Percentiles rank a stretch among this genome's conserved stretches.
phyloP scores from a whole-genome alignment of 2,888 invertebrate species.

The Caenorhabditis sinica region DNA sequence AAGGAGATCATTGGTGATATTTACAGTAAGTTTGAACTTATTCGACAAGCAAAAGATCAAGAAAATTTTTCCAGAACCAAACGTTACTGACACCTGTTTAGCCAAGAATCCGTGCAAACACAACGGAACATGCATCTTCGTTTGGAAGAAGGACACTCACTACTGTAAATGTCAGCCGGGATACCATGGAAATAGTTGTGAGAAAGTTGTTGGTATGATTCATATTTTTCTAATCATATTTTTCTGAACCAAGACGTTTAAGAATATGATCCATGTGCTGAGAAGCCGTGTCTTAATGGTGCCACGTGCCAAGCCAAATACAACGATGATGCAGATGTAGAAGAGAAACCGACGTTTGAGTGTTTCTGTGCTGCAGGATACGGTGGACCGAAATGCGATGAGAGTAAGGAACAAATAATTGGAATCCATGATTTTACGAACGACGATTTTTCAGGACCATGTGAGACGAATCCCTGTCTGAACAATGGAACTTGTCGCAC shows the following conservation, averaged over 20 bases:
- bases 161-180: conserved; percentile 80
- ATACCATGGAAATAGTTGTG: conserved; percentile 80
- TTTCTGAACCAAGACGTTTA: not conserved
- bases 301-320: conserved; percentile 77
- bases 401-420: conserved; percentile 64
- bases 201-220: conserved; percentile 76
- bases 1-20: conserved; percentile 73
- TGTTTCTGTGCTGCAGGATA: conserved; percentile 81
- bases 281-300: conserved; percentile 80
- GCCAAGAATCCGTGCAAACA: conserved; percentile 81
- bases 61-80: conserved; percentile 67
- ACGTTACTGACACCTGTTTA: conserved; percentile 74
- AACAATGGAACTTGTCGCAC: conserved; percentile 83
- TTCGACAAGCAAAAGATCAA: not conserved
- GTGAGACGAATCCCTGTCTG: conserved; percentile 79
- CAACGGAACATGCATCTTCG: conserved; percentile 80
- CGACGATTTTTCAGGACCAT: conserved; percentile 59
- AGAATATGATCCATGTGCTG: conserved; percentile 80
- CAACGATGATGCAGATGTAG: conserved; percentile 63
- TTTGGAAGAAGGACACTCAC: conserved; percentile 75
- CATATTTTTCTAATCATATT: not conserved
- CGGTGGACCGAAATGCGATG: conserved; percentile 80
- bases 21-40: conserved; percentile 62
- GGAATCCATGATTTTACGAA: not conserved
- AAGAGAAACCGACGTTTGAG: conserved; percentile 74